Evolutionary conservation across 1,140 invertebrate genomes (phyloP).

Genomic region (Drosophila tristis): DNA sequence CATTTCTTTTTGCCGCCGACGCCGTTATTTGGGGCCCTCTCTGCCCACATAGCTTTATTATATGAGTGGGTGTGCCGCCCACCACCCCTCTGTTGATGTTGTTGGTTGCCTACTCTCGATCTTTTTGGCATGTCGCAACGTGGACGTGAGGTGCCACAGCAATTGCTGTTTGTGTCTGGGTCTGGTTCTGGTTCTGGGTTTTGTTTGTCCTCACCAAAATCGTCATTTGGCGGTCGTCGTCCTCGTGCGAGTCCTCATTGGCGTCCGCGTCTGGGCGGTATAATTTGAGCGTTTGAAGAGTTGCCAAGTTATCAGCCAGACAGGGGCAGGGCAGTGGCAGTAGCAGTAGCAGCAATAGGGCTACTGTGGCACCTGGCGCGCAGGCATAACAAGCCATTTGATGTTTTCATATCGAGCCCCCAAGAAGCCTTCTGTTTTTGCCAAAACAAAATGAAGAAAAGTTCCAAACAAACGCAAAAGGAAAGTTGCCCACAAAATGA

Average conservation of each 20-base stretch:
- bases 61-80: slow-evolving; percentile 5
- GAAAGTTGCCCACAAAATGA: neutral
- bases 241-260: slow-evolving; percentile 27
- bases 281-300: slow-evolving; percentile 69
- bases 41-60: neutral
- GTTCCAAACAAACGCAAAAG: neutral
- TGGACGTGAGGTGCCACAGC: slow-evolving; percentile 55
- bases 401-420: slow-evolving; percentile 73
- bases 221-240: slow-evolving; percentile 79
- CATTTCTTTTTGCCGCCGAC: slow-evolving; percentile 77
- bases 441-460: neutral
- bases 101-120: slow-evolving; percentile 80
- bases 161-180: slow-evolving; percentile 54
- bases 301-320: slow-evolving; percentile 80
- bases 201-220: slow-evolving; percentile 53
- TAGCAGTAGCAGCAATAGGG: slow-evolving; percentile 18
- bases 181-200: neutral
- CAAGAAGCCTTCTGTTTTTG: slow-evolving; percentile 45
- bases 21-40: slow-evolving; percentile 46
- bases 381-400: slow-evolving; percentile 77
- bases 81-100: slow-evolving; percentile 67
- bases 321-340: slow-evolving; percentile 3
- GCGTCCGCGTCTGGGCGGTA: slow-evolving; percentile 58
- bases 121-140: slow-evolving; percentile 74
- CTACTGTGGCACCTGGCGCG: slow-evolving; percentile 58